phyloP scores from a whole-genome alignment of 1,140 invertebrate species.

The Oppia nitens region DNA sequence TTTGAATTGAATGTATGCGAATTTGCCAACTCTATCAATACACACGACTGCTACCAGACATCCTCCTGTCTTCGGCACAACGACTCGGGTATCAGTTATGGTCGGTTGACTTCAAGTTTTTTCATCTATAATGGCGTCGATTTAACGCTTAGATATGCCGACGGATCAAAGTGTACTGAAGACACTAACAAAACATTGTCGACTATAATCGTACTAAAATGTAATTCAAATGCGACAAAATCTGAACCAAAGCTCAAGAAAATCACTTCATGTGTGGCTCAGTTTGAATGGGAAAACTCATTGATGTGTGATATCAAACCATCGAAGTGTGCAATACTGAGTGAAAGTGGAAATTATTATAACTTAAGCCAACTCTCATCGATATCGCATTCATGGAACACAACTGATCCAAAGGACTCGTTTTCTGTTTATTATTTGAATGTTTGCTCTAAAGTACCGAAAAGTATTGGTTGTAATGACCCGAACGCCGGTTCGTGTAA shows the following conservation, averaged over 20 bases:
- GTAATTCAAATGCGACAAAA: constrained; percentile 19
- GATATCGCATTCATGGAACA: constrained; percentile 20
- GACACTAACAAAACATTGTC: constrained; percentile 4
- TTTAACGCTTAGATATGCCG: constrained; percentile 11
- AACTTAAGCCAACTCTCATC: constrained; percentile 20
- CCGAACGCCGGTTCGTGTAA: not conserved
- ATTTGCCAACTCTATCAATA: not conserved
- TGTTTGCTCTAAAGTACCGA: constrained; percentile 8
- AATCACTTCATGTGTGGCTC: constrained; percentile 20
- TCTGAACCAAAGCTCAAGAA: constrained; percentile 16
- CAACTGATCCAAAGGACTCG: not conserved
- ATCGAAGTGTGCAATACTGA: constrained; percentile 11
- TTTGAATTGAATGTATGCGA: constrained; percentile 9
- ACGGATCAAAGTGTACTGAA: constrained; percentile 7
- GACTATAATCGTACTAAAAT: constrained; percentile 22
- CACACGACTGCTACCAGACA: not conserved
- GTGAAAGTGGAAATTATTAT: constrained; percentile 8
- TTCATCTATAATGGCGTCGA: constrained; percentile 7
- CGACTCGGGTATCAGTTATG: constrained; percentile 10
- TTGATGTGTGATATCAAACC: constrained; percentile 24
- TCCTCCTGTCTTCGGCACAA: constrained; percentile 2
- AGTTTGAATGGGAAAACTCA: constrained; percentile 27
- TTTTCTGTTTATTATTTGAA: constrained; percentile 8
- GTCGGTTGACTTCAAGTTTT: not conserved
- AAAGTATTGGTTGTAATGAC: not conserved